A percentile compares a stretch with the other conserved stretches of the same genome.
These are phyloP conservation scores for Megaceryle alcyon DNA, from an alignment of 2,797 vertebrate species.

Conservation along the genomic window DNA sequence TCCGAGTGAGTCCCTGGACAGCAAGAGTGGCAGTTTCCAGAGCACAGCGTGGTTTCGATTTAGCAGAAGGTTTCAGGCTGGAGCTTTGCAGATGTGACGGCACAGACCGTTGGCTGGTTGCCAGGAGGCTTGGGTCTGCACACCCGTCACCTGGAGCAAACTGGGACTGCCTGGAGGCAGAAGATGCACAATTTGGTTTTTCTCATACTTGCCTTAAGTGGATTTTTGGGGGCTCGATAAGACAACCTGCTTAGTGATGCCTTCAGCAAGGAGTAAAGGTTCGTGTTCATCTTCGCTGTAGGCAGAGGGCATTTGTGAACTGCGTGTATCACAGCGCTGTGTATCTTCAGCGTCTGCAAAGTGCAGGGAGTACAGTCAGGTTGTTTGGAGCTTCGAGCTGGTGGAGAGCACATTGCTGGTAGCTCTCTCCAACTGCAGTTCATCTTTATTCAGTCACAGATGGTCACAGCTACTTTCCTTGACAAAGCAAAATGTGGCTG, in stretches of 20 bases:
- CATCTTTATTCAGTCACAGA: slow-evolving; percentile 67
- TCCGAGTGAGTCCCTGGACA: background rate
- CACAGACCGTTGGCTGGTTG: background rate
- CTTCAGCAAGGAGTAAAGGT: background rate
- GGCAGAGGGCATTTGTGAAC: background rate
- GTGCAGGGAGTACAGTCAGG: background rate
- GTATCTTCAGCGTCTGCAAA: background rate
- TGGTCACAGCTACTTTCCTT: slow-evolving; percentile 64
- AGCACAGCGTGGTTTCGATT: background rate
- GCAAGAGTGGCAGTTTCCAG: background rate
- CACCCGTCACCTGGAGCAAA: background rate
- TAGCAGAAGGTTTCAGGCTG: background rate
- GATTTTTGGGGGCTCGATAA: background rate
- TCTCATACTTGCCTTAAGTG: background rate
- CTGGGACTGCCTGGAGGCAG: too few species aligned
- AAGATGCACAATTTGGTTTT: background rate
- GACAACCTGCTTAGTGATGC: background rate
- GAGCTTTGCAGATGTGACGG: background rate
- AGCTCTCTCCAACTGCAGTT: slow-evolving; percentile 58
- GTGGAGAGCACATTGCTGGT: background rate
- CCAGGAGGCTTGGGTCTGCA: background rate
- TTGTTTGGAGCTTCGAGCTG: background rate
- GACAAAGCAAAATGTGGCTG: slow-evolving; percentile 64
- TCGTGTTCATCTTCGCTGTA: background rate
- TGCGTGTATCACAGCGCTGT: fast-evolving